Conservation (phyloP, 2,888 invertebrate genomes). For the Mesochorus sp. region DNA sequence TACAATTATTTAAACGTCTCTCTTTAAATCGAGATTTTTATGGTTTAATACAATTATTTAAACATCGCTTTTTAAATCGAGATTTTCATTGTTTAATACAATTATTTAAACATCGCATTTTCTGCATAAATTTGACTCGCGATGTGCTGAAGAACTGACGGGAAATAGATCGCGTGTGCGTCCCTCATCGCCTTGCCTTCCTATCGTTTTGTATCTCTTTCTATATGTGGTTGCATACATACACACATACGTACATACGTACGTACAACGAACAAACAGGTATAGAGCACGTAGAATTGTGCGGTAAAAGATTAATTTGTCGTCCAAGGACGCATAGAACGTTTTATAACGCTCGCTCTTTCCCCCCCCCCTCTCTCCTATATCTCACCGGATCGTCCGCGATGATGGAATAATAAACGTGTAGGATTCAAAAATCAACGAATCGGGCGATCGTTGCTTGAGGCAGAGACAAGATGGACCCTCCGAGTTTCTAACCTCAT, state of each 20-base stretch:
- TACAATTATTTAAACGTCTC: too few species aligned
- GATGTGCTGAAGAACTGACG: background rate
- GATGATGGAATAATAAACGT: background rate
- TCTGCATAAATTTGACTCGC: background rate
- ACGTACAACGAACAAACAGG: background rate
- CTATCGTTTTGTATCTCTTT: background rate
- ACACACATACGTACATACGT: background rate
- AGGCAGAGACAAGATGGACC: too few species aligned
- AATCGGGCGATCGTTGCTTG: background rate
- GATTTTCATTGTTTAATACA: too few species aligned
- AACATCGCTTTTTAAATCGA: too few species aligned
- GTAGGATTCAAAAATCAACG: background rate
- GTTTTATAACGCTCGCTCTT: conserved; percentile 22
- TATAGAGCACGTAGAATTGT: conserved; percentile 14
- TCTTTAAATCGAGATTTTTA: too few species aligned
- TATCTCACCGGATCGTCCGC: conserved; percentile 11
- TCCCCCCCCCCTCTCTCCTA: too few species aligned
- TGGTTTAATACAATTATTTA: too few species aligned
- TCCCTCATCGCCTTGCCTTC: background rate
- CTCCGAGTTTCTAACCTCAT: too few species aligned
- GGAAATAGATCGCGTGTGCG: conserved; percentile 43
- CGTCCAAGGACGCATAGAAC: conserved; percentile 41
- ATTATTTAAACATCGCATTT: too few species aligned
- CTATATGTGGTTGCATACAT: background rate
- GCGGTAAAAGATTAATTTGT: conserved; percentile 46